Evolutionary conservation across 2,797 vertebrate species (phyloP), one percentile per base, ranked within the genome.

Genomic region (Microctenopoma stevenorrisi): DNA sequence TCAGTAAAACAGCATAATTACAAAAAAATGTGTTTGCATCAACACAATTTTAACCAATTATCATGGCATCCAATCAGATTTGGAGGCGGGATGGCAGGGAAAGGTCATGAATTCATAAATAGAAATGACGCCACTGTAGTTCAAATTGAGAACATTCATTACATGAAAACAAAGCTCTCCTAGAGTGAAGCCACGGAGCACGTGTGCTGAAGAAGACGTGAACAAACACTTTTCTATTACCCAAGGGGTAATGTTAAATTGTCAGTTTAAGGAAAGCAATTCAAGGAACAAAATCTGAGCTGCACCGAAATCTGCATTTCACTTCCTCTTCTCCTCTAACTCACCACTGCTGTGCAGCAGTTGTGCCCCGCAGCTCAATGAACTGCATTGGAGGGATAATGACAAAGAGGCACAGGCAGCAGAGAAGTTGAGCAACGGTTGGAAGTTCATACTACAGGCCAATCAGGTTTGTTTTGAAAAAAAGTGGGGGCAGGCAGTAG

Each of bases 381-480:
- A 55, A 66, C 67, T 25, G 61, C 64, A 67, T 46, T 52, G 79
- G 49, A 72, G 1, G 9, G 43, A 72, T 30, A 76, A 82, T 42
- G 67, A 86, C 65, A 72, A 81, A 87, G 63, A 84, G 18, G 51
- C 3, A 40, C 25, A 67, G 59, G 62, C 51, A 44, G 70, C 67
- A 81, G 43, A 67, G 59, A 59, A 11, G 68, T 88, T 93, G 83
- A 77, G 80, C 88, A 91, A 91, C 67, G 47, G 79, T 70, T 81
- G 57, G 52, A 65, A 56, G 40, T 64, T 55, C 68, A 47, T 65
- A 69, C 69, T 76, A 86, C 76, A 79, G 77, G 85, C 81, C 81
- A 86, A 70, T 91, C 80, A 85, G 70, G 84, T 91, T 90, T 91
- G 88, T 93, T 93, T 89, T 87, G 67, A 86, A 62, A 66, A 48